Evolutionary conservation across 2,888 invertebrate genomes (phyloP).

Genomic region (Hyposoter dolosus): DNA sequence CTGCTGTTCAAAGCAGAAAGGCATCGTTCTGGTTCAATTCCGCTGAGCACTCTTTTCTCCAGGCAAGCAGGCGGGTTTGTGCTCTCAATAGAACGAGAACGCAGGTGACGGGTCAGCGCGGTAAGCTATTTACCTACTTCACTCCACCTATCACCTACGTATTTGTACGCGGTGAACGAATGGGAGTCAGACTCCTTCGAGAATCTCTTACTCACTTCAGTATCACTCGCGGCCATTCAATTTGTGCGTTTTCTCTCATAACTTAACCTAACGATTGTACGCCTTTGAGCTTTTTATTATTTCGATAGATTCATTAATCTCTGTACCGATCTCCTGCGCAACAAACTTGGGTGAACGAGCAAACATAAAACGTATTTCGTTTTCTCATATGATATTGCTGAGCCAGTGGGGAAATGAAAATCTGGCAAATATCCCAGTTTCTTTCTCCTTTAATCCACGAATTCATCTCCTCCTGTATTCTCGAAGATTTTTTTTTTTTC

Average conservation of each 20-base stretch:
- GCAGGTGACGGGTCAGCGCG: slow-evolving; percentile 84
- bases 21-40: slow-evolving; percentile 65
- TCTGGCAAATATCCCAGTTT: not conserved
- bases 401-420: not conserved
- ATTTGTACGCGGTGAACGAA: slow-evolving; percentile 31
- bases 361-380: not conserved
- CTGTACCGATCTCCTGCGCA: not conserved
- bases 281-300: not conserved
- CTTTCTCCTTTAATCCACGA: not conserved
- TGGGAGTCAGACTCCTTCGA: slow-evolving; percentile 52
- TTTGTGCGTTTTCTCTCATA: slow-evolving; percentile 1
- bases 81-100: slow-evolving; percentile 85
- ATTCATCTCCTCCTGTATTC: not conserved
- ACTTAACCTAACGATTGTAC: slow-evolving; percentile 1
- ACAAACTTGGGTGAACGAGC: not conserved
- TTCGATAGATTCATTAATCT: not conserved
- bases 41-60: slow-evolving; percentile 76
- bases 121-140: slow-evolving; percentile 85
- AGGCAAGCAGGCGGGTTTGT: slow-evolving; percentile 72
- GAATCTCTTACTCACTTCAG: slow-evolving; percentile 38
- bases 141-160: slow-evolving; percentile 79
- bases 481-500: not conserved
- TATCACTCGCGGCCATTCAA: slow-evolving; percentile 32
- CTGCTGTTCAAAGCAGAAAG: slow-evolving; percentile 46
- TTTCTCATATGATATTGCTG: not conserved